Evolutionary conservation across 2,888 invertebrate genomes (phyloP).

Genomic region (Adelphocoris suturalis): DNA sequence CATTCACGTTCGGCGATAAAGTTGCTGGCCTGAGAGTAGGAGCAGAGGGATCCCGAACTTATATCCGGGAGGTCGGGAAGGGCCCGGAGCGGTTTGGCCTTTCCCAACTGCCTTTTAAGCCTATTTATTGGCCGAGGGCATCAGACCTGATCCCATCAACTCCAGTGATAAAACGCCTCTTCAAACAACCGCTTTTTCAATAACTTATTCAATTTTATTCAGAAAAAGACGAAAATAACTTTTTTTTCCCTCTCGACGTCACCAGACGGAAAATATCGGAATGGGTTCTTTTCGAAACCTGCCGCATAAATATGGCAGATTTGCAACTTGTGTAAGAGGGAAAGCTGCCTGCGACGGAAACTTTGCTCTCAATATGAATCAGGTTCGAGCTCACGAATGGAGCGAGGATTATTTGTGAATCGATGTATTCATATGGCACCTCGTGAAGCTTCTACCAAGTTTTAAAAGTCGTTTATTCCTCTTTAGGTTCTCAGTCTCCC

Average conservation of each 20-base stretch:
- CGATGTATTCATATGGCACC: constrained; percentile 31
- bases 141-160: constrained; percentile 67
- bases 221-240: background rate
- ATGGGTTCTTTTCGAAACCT: constrained; percentile 10
- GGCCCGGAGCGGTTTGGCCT: constrained; percentile 48
- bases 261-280: background rate
- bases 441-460: background rate
- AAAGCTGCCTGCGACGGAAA: background rate
- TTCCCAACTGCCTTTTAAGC: constrained; percentile 57
- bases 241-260: background rate
- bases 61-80: constrained; percentile 12
- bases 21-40: background rate
- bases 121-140: constrained; percentile 57
- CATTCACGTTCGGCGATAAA: constrained; percentile 51
- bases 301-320: constrained; percentile 36
- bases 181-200: constrained; percentile 63
- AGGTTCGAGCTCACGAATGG: background rate
- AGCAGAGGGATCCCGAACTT: background rate
- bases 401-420: background rate
- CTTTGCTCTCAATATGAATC: constrained; percentile 39
- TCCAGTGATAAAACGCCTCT: constrained; percentile 64
- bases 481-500: background rate
- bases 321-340: background rate
- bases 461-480: constrained; percentile 19
- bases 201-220: constrained; percentile 71